Percentiles rank a stretch among this genome's conserved stretches.
These are phyloP conservation scores for Caranx ignobilis DNA, from an alignment of 2,113 vertebrate genomes.

Conservation along the genomic window DNA sequence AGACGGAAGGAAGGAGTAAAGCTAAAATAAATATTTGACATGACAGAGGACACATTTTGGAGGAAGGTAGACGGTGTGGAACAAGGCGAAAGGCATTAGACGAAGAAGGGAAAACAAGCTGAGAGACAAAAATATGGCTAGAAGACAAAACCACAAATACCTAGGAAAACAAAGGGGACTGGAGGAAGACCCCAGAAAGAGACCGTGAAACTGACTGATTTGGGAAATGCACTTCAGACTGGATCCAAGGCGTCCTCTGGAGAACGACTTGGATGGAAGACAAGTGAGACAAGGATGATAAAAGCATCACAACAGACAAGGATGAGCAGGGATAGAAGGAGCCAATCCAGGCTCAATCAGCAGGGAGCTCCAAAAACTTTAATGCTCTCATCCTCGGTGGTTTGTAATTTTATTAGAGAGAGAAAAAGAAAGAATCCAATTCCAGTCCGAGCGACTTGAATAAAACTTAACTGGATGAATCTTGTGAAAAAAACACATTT, in stretches of 20 bases:
- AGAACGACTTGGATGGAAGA: not conserved
- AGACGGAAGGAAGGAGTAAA: too few species aligned
- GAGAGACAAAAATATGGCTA: not conserved
- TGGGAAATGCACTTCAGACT: not conserved
- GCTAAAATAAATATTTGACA: too few species aligned
- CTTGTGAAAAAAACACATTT: not conserved
- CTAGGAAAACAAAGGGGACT: too few species aligned
- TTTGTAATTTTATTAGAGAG: constrained; percentile 18
- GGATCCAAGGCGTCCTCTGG: not conserved
- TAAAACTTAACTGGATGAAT: constrained; percentile 9
- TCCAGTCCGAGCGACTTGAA: not conserved
- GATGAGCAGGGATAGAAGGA: constrained; percentile 47
- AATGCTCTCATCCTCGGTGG: constrained; percentile 26
- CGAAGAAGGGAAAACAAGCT: not conserved
- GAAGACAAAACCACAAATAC: not conserved
- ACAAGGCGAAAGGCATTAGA: too few species aligned
- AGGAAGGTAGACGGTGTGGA: too few species aligned
- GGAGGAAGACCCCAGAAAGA: not conserved
- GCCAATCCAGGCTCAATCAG: constrained; percentile 51
- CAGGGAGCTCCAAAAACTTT: constrained; percentile 39
- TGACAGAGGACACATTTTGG: too few species aligned
- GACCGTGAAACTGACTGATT: not conserved
- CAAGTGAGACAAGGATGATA: constrained; percentile 26
- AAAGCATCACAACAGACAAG: constrained; percentile 45
- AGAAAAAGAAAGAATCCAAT: not conserved